These are phyloP conservation scores for Leptinotarsa haldemani DNA, from an alignment of 2,888 invertebrate species.

Conservation along the genomic window DNA sequence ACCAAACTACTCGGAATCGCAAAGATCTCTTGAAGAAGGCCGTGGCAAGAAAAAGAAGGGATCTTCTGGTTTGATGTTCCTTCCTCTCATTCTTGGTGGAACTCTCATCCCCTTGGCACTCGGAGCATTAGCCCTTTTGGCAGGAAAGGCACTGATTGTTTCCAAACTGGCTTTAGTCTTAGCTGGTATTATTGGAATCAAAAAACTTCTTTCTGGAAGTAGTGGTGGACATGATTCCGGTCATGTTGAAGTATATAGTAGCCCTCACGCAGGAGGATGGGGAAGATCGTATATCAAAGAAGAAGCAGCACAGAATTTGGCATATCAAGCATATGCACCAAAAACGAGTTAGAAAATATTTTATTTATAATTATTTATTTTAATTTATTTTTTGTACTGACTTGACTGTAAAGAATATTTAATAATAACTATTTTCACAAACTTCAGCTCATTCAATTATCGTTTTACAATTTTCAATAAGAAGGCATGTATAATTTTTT, in stretches of 20 bases:
- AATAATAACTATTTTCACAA: constrained; percentile 39
- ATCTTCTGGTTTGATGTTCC: constrained; percentile 78
- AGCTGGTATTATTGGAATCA: constrained; percentile 86
- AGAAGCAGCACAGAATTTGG: constrained; percentile 69
- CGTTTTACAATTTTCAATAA: constrained; percentile 14
- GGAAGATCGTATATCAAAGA: constrained; percentile 71
- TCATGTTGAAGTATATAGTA: constrained; percentile 74
- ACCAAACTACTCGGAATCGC: constrained; percentile 75
- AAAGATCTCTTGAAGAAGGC: constrained; percentile 72
- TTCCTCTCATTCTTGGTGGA: constrained; percentile 83
- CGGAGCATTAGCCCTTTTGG: constrained; percentile 83
- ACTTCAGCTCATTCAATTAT: constrained; percentile 30
- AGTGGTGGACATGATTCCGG: constrained; percentile 70
- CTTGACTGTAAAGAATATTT: constrained; percentile 44
- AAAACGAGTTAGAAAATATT: constrained; percentile 52
- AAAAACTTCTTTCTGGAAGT: constrained; percentile 80
- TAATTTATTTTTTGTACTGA: constrained; percentile 56
- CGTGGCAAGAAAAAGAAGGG: constrained; percentile 79
- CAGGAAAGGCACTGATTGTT: constrained; percentile 87
- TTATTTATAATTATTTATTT: constrained; percentile 51
- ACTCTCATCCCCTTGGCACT: constrained; percentile 85
- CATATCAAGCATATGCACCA: constrained; percentile 68
- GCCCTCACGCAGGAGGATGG: constrained; percentile 83
- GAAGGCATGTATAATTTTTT: too few relatives aligned
- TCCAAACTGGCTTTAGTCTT: constrained; percentile 85